Conservation (phyloP, 2,797 vertebrate species). For the Periparus ater region DNA sequence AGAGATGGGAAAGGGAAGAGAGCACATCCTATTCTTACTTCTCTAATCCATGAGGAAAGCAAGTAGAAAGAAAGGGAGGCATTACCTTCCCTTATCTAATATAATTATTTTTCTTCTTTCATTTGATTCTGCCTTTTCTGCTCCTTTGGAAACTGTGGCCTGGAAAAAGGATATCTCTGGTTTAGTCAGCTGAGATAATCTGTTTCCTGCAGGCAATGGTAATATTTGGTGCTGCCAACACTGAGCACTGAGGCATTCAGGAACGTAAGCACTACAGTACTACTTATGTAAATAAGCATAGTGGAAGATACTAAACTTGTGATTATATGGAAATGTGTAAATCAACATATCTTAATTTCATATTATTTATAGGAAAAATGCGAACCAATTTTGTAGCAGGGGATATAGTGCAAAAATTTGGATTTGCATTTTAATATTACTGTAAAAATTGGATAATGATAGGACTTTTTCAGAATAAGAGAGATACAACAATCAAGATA, state of each 20-base stretch:
- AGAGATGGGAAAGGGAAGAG: background rate
- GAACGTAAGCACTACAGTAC: background rate
- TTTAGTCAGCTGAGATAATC: background rate
- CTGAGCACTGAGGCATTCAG: fast-evolving
- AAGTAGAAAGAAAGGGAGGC: background rate
- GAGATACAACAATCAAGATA: background rate
- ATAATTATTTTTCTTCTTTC: background rate
- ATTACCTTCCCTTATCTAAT: background rate
- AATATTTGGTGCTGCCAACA: background rate
- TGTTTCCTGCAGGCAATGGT: background rate
- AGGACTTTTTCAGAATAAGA: background rate
- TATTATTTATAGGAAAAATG: background rate
- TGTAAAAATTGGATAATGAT: background rate
- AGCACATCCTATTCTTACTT: background rate
- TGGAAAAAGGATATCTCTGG: background rate
- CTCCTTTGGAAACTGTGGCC: background rate
- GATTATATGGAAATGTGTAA: background rate
- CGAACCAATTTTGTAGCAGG: background rate
- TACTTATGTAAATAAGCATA: background rate
- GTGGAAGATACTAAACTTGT: background rate
- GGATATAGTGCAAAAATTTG: background rate
- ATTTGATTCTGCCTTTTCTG: background rate
- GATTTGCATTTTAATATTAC: background rate
- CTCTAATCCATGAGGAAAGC: background rate
- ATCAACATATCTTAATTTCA: background rate